Evolutionary conservation across 2,888 invertebrate species (phyloP).

Genomic region (Orthosia cruda): DNA sequence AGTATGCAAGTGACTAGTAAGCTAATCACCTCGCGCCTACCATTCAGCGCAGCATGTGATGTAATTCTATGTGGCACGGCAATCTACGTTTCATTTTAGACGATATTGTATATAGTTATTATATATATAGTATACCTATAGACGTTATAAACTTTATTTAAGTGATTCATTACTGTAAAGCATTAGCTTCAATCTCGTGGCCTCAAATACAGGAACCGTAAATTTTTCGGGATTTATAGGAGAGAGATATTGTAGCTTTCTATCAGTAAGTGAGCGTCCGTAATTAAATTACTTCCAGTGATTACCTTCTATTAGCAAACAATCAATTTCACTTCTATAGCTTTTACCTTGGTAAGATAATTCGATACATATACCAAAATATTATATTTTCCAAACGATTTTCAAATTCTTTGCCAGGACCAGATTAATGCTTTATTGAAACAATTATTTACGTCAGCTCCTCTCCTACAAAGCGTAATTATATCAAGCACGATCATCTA

Average conservation of each 20-base stretch:
- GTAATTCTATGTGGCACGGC: slow-evolving; percentile 19
- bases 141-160: too few relatives aligned
- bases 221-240: background rate
- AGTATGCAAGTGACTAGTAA: slow-evolving; percentile 1
- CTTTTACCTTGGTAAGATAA: background rate
- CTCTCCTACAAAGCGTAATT: slow-evolving; percentile 14
- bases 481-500: slow-evolving; percentile 26
- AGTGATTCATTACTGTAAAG: background rate
- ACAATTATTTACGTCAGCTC: background rate
- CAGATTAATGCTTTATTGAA: background rate
- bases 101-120: background rate
- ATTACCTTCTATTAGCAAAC: background rate
- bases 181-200: background rate
- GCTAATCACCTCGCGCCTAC: slow-evolving; percentile 2
- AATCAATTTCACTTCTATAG: background rate
- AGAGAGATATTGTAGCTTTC: too few relatives aligned
- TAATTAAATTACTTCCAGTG: background rate
- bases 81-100: slow-evolving; percentile 20
- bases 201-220: background rate
- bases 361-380: too few relatives aligned
- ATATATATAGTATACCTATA: too few relatives aligned
- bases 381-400: too few relatives aligned
- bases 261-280: background rate
- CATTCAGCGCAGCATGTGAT: slow-evolving; percentile 24
- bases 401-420: background rate